Base-by-base conservation (phyloP, 2,888 invertebrate species). In the Glyphotaelius pellucidus region DNA sequence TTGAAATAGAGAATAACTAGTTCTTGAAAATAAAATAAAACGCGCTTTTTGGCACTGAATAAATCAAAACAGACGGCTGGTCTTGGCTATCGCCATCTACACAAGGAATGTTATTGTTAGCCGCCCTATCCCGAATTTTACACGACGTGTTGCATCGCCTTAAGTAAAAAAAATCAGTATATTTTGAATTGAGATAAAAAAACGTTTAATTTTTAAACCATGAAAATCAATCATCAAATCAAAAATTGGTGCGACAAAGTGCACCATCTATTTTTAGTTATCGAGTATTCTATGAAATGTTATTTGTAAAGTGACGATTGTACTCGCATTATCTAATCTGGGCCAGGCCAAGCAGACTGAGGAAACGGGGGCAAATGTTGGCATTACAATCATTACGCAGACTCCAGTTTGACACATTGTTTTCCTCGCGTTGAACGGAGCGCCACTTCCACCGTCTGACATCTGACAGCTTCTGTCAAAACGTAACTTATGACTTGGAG, bases 401-500 rank as follows among this genome's bases (percentile, higher is more conserved):
- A 86, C 92, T 92, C 31, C 90, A 80, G 42, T 90, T 92, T 92
- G 92, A 92, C 92, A 92, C 90, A 87, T 90, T 90, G 84, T 91
- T 84, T 91, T 83, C 87, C 25, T 30, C 47, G 84, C 47, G 31
- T 80, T 80, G 86, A 31, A 90, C 32, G 42, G 86, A 79, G 32
- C 88, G 88, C 79, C 79, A 35, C 86, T 86, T 35, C 38, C 19
- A 12, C 32, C 88, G 88, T 79, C 88, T 79, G 88, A 89, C 80
- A 89, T 14, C 80, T 89, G 88, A 79, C 88, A 89, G 79, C 88
- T 79, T 30, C 88, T 89, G 88, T 89, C 88, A 89, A 89, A 79
- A 89, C 79, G 79, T 89, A n/a, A 67, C 67, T 67, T 67, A 25
- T 67, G 67, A 67, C 67, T 67, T 67, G 67, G 67, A 89, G 38